Conservation (phyloP, 2,113 vertebrate species). For the Saguinus imperator region DNA sequence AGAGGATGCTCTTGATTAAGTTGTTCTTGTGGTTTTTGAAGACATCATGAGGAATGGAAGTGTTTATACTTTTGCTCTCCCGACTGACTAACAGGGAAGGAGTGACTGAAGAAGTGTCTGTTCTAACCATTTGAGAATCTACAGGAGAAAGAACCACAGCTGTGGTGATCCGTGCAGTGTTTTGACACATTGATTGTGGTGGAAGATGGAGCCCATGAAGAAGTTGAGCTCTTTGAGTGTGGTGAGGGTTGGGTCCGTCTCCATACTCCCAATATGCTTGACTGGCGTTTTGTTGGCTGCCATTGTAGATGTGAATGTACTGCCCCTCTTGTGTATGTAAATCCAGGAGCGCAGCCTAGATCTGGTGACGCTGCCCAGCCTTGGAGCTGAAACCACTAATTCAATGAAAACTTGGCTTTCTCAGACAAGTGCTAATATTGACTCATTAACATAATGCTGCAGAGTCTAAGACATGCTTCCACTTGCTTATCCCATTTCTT, state of each 20-base stretch:
- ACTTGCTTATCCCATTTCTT: neutral
- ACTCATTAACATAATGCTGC: neutral
- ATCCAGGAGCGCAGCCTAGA: neutral
- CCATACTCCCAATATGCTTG: neutral
- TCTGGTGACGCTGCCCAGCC: neutral
- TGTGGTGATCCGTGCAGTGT: neutral
- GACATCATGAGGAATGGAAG: neutral
- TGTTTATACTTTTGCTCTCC: neutral
- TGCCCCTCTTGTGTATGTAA: neutral
- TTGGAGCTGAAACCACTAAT: neutral
- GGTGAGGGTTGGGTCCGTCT: neutral
- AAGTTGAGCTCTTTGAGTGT: neutral
- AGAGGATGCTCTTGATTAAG: neutral
- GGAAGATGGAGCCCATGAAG: neutral
- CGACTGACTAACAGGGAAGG: neutral
- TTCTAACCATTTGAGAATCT: neutral
- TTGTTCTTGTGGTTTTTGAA: neutral
- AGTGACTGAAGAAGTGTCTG: neutral
- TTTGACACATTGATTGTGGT: neutral
- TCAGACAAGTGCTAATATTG: neutral
- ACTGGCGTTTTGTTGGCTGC: neutral
- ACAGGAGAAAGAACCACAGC: neutral
- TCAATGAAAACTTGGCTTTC: neutral
- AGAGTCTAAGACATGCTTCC: neutral
- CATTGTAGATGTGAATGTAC: fast-evolving